A percentile compares a stretch with the other conserved stretches of the same genome.
These are phyloP conservation scores for Hypomesus transpacificus DNA, from an alignment of 2,113 vertebrate genomes.

Conservation along the genomic window DNA sequence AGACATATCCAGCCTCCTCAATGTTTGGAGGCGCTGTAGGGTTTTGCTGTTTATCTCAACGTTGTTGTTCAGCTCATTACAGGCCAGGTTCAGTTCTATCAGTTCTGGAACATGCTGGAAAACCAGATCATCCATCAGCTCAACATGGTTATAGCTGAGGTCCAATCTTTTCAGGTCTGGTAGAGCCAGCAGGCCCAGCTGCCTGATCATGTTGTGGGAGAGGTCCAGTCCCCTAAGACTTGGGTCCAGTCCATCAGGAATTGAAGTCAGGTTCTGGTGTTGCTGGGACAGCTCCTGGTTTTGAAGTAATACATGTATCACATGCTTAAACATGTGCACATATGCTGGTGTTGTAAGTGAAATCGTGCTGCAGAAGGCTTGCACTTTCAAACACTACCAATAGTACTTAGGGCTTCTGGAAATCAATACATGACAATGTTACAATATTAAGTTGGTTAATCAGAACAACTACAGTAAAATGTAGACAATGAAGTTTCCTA, in stretches of 20 bases:
- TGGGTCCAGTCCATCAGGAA: slow-evolving; percentile 65
- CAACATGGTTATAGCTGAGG: slow-evolving; percentile 73
- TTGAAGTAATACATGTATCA: too few species aligned
- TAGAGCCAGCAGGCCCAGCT: slow-evolving; percentile 57
- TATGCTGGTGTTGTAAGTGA: too few species aligned
- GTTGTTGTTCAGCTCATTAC: slow-evolving; percentile 66
- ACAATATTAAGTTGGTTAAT: not conserved
- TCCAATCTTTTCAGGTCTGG: slow-evolving; percentile 70
- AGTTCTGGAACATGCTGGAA: slow-evolving; percentile 67
- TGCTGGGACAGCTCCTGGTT: slow-evolving; percentile 62
- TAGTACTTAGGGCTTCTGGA: not conserved
- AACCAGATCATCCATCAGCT: slow-evolving; percentile 61
- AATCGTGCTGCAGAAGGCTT: too few species aligned
- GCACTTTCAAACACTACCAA: too few species aligned
- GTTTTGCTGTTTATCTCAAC: slow-evolving; percentile 59
- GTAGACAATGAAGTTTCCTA: not conserved
- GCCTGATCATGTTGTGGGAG: slow-evolving; percentile 78
- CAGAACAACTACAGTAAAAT: not conserved
- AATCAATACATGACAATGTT: slow-evolving; percentile 3
- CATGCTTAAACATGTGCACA: too few species aligned
- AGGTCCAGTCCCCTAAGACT: slow-evolving; percentile 69
- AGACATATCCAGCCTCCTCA: slow-evolving; percentile 73
- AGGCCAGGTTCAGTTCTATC: slow-evolving; percentile 67
- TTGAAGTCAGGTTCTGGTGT: slow-evolving; percentile 57
- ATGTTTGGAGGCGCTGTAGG: slow-evolving; percentile 54